A percentile compares a stretch with the other conserved stretches of the same genome.
Evolutionary conservation across 23 tunicate species (phyloP).

Genomic region (Ascidia mentula): DNA sequence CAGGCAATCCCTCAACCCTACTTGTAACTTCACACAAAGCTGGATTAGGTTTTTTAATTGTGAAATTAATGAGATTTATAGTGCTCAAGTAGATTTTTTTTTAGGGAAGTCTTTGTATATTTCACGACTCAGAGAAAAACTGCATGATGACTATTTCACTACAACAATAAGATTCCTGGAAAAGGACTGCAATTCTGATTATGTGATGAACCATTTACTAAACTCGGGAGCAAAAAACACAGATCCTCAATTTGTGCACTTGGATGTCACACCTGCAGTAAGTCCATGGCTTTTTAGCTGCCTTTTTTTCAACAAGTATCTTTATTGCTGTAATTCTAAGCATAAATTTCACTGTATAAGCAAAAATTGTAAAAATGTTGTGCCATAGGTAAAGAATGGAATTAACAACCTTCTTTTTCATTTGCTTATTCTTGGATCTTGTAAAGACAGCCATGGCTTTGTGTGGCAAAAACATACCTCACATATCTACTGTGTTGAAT

Average conservation of each 20-base stretch:
- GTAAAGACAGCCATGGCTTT: constrained; percentile 34
- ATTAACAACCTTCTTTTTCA: constrained; percentile 33
- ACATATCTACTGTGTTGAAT: constrained; percentile 49
- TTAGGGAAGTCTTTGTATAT: constrained; percentile 63
- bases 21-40: constrained; percentile 46
- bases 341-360: background rate
- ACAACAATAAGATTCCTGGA: constrained; percentile 33
- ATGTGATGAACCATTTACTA: constrained; percentile 6
- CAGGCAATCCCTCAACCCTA: constrained; percentile 17
- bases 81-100: too few relatives aligned
- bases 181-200: constrained; percentile 13
- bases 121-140: constrained; percentile 13
- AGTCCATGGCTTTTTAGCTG: too few relatives aligned
- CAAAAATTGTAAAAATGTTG: background rate
- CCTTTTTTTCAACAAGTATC: background rate
- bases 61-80: too few relatives aligned
- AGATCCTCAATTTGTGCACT: constrained; percentile 32
- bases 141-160: background rate
- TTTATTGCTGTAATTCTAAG: background rate
- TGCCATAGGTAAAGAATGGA: constrained; percentile 44
- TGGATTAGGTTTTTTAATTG: constrained; percentile 59
- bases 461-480: constrained; percentile 39
- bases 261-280: constrained; percentile 65
- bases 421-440: constrained; percentile 51
- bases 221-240: background rate